Conservation (phyloP, 2,797 vertebrate species). For the Squalus acanthias region DNA sequence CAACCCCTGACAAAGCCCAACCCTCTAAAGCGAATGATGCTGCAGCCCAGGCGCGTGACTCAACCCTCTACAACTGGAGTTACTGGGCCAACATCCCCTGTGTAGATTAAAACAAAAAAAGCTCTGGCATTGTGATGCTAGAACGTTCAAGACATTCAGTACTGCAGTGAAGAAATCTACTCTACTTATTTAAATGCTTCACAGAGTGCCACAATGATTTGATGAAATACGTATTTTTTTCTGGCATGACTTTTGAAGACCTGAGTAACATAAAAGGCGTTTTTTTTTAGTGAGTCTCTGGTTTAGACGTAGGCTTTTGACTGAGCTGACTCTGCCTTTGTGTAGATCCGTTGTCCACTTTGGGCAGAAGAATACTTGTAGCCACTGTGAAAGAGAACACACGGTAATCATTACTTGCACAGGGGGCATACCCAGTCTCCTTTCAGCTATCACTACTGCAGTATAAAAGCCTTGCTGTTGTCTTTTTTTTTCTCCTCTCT, state of each 20-base stretch:
- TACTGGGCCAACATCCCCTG: too few relatives aligned
- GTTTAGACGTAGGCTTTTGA: constrained; percentile 56
- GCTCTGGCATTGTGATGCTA: not conserved
- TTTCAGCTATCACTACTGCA: not conserved
- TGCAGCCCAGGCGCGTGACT: not conserved
- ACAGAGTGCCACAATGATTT: constrained; percentile 7
- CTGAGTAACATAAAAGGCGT: not conserved
- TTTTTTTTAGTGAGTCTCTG: not conserved
- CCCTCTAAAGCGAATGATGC: not conserved
- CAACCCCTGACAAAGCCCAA: not conserved
- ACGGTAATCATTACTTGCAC: not conserved
- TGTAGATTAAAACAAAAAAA: not conserved
- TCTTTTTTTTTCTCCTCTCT: not conserved
- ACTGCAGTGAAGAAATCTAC: not conserved
- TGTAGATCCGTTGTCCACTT: constrained; percentile 44
- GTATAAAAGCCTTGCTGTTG: not conserved
- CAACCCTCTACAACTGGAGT: not conserved
- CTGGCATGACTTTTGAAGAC: not conserved
- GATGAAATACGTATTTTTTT: not conserved
- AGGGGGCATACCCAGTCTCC: not conserved
- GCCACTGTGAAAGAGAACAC: constrained; percentile 47
- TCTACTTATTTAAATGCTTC: constrained; percentile 22
- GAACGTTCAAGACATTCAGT: not conserved
- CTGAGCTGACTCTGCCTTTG: constrained; percentile 44
- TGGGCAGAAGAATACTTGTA: constrained; percentile 47